Evolutionary conservation across 2,113 vertebrate species (phyloP), one percentile per base, ranked within the genome.

Genomic region (Fukomys damarensis): DNA sequence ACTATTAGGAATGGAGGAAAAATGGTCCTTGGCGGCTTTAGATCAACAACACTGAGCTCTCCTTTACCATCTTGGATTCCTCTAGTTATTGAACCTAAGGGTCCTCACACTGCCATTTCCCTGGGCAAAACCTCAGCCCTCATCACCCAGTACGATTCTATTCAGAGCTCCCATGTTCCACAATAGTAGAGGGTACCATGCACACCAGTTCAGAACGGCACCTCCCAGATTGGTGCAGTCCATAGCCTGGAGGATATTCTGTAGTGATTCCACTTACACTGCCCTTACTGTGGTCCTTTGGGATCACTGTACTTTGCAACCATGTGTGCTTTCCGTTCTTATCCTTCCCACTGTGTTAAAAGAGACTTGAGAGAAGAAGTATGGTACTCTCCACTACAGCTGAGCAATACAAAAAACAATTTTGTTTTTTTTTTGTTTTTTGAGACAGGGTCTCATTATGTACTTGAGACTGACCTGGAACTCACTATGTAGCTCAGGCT

Each of bases 291-390:
- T 61, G 4, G 32, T 72, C 52, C 43, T 93, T 66, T 63, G 58
- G 54, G n/a, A 19, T 72, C 43, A 82, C 1, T 38, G 26, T 58
- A 1, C 26, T 43, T 32, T 56, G 20, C 68, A 70, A 41, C 74
- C 26, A 1, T 14, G 9, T 59, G 17, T 68, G 2, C 35, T 65
- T 85, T 84, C 52, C 84, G 19, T 92, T 84, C n/a, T 85, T 63
- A 22, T 91, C 56, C 20, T 93, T 93, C 83, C 54, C 63, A 30
- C 19, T 74, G 20, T 20, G n/a, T 5, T 89, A 11, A 43, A 92
- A 88, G 65, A 96, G 17, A 20, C 80, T 83, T 65, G 28, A 95
- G 43, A 7, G 26, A 89, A 91, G n/a, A 82, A 46, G 54, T 28
- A 77, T 49, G 32, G 26, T 77, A 20, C 8, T 2, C 0, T 90